Evolutionary conservation across 2,888 invertebrate species (phyloP).

Genomic region (Linyphia triangularis): DNA sequence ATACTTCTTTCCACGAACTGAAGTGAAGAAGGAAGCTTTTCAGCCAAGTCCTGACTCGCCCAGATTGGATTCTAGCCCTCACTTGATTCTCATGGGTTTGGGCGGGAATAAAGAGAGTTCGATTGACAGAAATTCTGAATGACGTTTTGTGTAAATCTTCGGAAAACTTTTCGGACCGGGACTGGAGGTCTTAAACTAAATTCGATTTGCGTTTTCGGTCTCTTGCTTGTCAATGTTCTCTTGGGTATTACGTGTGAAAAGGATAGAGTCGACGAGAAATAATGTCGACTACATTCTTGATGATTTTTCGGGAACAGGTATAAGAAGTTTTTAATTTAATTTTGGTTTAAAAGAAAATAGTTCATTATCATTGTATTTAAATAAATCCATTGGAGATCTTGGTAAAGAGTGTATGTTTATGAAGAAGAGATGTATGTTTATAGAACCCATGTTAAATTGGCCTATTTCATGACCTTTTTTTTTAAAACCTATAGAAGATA

Average conservation of each 20-base stretch:
- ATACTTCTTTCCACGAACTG: constrained; percentile 17
- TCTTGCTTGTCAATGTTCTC: not conserved
- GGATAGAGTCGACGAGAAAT: not conserved
- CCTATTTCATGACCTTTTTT: no score
- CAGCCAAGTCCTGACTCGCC: constrained; percentile 1
- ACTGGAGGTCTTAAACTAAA: constrained; percentile 53
- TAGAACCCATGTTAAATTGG: no score
- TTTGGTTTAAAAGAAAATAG: constrained; percentile 26
- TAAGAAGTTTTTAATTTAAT: constrained; percentile 2
- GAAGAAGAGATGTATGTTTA: no score
- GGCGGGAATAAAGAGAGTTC: not conserved
- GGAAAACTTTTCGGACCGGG: constrained; percentile 55
- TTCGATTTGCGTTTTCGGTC: constrained; percentile 52
- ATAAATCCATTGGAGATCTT: no score
- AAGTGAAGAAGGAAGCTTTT: constrained; percentile 54
- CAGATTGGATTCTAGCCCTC: constrained; percentile 59
- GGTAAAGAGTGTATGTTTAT: no score
- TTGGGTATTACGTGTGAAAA: not conserved
- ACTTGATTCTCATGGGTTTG: constrained; percentile 25
- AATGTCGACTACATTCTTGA: no score
- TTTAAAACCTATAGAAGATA: no score
- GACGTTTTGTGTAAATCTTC: constrained; percentile 67
- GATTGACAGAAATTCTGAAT: constrained; percentile 70
- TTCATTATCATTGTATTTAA: no score
- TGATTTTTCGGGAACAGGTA: no score